These are phyloP conservation scores for Bombus difficillimus DNA, from an alignment of 1,140 invertebrate species.

Conservation along the genomic window DNA sequence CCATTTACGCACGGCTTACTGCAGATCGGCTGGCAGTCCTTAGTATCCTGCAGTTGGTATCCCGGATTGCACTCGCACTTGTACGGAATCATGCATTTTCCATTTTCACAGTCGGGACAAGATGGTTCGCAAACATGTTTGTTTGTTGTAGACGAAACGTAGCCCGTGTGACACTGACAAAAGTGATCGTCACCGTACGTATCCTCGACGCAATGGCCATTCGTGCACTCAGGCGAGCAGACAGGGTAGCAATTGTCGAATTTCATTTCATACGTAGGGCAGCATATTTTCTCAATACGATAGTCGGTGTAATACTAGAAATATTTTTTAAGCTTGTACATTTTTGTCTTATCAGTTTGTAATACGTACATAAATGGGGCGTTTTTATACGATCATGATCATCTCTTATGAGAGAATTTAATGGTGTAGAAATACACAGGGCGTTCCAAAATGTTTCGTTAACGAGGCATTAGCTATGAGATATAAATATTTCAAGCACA, in stretches of 20 bases:
- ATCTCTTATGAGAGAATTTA: too few relatives aligned
- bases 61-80: slow-evolving; percentile 55
- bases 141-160: neutral
- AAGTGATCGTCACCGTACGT: slow-evolving; percentile 81
- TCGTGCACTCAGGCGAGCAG: slow-evolving; percentile 84
- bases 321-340: too few relatives aligned
- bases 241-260: slow-evolving; percentile 82
- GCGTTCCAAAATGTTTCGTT: too few relatives aligned
- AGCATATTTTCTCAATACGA: slow-evolving; percentile 80
- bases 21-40: slow-evolving; percentile 60
- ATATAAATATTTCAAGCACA: too few relatives aligned
- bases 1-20: slow-evolving; percentile 49
- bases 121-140: slow-evolving; percentile 82
- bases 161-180: accelerated
- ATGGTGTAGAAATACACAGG: too few relatives aligned
- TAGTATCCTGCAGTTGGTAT: slow-evolving; percentile 13
- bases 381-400: too few relatives aligned
- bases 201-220: slow-evolving; percentile 84
- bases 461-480: too few relatives aligned
- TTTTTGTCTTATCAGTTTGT: too few relatives aligned
- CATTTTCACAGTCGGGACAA: slow-evolving; percentile 78
- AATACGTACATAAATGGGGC: too few relatives aligned
- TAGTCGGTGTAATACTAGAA: slow-evolving; percentile 46
- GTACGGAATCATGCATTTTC: slow-evolving; percentile 26
- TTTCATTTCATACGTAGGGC: slow-evolving; percentile 82